Evolutionary conservation across 2,888 invertebrate genomes (phyloP).

Genomic region (Orthosia cruda): DNA sequence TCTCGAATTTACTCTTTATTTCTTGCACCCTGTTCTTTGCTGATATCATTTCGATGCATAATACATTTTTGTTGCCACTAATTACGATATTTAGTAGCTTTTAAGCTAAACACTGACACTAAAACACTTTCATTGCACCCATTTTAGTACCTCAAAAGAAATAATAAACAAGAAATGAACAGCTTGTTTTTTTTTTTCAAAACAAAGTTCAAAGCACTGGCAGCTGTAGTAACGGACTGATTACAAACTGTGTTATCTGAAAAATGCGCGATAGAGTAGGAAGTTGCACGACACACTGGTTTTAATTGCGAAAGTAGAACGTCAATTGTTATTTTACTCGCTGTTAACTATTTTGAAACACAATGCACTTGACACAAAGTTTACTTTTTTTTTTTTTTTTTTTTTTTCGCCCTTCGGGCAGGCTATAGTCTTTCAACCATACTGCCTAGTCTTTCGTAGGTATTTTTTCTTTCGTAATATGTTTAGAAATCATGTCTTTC

Average conservation of each 20-base stretch:
- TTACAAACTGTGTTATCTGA: slow-evolving; percentile 41
- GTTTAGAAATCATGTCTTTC: too few species aligned
- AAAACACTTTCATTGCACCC: slow-evolving; percentile 15
- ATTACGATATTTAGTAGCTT: slow-evolving; percentile 29
- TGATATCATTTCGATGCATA: slow-evolving; percentile 86
- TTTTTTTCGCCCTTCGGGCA: too few species aligned
- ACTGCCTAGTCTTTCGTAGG: too few species aligned
- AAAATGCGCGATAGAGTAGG: slow-evolving; percentile 50
- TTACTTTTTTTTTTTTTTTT: too few species aligned
- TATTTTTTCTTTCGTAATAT: too few species aligned
- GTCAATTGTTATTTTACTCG: slow-evolving; percentile 73
- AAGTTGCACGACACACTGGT: slow-evolving; percentile 61
- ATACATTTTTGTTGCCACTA: slow-evolving; percentile 79
- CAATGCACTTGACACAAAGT: slow-evolving; percentile 80
- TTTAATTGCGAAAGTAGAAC: slow-evolving; percentile 68
- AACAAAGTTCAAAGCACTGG: slow-evolving; percentile 48
- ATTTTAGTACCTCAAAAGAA: slow-evolving; percentile 31
- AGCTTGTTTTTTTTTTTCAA: slow-evolving; percentile 58
- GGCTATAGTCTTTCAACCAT: too few species aligned
- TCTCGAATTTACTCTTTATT: slow-evolving; percentile 93
- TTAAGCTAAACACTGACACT: slow-evolving; percentile 11
- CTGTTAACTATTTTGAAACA: slow-evolving; percentile 78
- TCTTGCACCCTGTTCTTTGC: slow-evolving; percentile 92
- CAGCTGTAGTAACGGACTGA: slow-evolving; percentile 48
- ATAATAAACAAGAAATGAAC: slow-evolving; percentile 50